Conservation (phyloP, 1,140 invertebrate genomes). For the Drosophila lini region DNA sequence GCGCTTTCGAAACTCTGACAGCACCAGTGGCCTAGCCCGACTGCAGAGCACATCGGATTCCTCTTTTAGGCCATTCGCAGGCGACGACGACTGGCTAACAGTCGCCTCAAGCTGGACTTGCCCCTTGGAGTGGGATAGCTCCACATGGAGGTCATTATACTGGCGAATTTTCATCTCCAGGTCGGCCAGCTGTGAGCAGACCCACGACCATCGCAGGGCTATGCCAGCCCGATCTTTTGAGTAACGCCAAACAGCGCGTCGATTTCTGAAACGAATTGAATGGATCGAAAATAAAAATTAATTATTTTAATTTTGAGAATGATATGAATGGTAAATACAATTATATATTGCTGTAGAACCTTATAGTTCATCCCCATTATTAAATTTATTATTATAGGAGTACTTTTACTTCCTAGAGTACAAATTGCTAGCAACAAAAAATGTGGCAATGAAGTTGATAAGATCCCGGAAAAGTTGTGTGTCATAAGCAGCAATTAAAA, state of each 20-base stretch:
- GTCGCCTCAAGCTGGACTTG: slow-evolving; percentile 66
- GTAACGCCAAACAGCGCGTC: slow-evolving; percentile 94
- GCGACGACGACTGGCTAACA: slow-evolving; percentile 4
- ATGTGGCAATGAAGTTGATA: neutral
- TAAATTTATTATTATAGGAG: neutral
- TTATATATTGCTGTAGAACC: neutral
- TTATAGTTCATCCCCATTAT: neutral
- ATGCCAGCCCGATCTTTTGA: slow-evolving; percentile 91
- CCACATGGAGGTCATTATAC: slow-evolving; percentile 91
- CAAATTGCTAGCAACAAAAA: neutral
- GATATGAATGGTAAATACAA: neutral
- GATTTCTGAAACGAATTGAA: slow-evolving; percentile 86
- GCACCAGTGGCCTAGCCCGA: slow-evolving; percentile 63
- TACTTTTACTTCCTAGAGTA: neutral
- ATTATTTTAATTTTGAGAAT: neutral
- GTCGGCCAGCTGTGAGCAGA: slow-evolving; percentile 95
- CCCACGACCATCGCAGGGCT: slow-evolving; percentile 95
- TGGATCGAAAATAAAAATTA: neutral
- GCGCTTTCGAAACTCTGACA: slow-evolving; percentile 89
- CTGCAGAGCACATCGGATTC: slow-evolving; percentile 59
- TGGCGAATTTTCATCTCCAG: slow-evolving; percentile 96
- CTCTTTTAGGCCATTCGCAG: slow-evolving; percentile 59
- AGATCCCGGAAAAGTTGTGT: neutral
- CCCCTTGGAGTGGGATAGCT: slow-evolving; percentile 87
- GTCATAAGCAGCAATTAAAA: neutral